These are phyloP conservation scores for Apodemus speciosus DNA, from an alignment of 2,113 vertebrate genomes.

Conservation along the genomic window DNA sequence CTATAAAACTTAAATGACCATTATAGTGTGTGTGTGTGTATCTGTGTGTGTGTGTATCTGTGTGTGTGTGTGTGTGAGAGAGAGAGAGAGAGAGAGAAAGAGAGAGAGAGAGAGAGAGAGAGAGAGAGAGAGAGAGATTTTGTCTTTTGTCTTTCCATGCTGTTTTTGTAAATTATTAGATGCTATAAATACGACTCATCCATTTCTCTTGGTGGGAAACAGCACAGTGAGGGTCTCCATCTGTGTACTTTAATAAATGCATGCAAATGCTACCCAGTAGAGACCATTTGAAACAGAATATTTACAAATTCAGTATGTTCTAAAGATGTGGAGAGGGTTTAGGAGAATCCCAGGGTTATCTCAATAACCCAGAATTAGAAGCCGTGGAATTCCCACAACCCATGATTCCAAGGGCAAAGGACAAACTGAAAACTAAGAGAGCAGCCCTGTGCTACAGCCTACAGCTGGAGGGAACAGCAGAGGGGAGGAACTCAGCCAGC, in stretches of 20 bases:
- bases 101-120: no score
- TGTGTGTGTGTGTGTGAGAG: no score
- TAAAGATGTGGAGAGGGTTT: neutral
- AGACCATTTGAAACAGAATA: neutral
- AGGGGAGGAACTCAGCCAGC: neutral
- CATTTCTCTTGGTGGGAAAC: neutral
- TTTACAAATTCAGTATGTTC: neutral
- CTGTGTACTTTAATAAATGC: neutral
- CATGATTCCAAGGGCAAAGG: neutral
- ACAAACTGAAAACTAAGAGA: neutral
- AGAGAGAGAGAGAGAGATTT: neutral
- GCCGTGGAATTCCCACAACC: neutral
- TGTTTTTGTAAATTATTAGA: neutral
- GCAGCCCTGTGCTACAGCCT: no score
- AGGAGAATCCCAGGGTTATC: neutral
- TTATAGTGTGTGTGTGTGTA: neutral
- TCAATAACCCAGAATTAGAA: neutral
- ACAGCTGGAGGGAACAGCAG: neutral
- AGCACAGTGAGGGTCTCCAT: neutral
- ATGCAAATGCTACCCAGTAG: conserved; percentile 2
- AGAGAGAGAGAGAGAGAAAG: no score
- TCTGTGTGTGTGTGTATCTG: neutral
- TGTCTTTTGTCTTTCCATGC: conserved; percentile 16
- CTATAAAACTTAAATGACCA: neutral
- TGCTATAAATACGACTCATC: conserved; percentile 38